Percentiles rank a stretch among this genome's conserved stretches.
phyloP scores from a whole-genome alignment of 2,888 invertebrate species.

The Ferrisia virgata region DNA sequence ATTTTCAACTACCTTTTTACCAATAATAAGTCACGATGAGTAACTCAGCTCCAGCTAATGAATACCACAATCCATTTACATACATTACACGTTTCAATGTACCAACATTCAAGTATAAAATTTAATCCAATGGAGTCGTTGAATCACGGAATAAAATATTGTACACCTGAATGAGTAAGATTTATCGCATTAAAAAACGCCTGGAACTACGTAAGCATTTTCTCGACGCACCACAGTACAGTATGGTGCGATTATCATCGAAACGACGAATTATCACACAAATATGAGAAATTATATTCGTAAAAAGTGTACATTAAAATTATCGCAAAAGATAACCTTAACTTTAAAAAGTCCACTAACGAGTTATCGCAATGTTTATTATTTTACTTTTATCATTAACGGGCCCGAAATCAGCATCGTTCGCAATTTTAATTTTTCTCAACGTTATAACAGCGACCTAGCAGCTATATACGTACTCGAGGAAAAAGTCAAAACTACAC shows the following conservation, averaged over 20 bases:
- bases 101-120: no score
- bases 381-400: slow-evolving; percentile 7
- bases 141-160: no score
- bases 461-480: background rate
- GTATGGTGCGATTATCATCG: background rate
- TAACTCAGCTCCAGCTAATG: no score
- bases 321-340: slow-evolving; percentile 26
- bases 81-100: no score
- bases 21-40: no score
- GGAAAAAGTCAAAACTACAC: background rate
- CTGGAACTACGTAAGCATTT: background rate
- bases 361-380: background rate
- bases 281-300: slow-evolving; percentile 21
- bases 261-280: background rate
- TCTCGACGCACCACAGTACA: background rate
- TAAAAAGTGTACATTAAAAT: background rate
- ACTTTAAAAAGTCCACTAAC: slow-evolving; percentile 3
- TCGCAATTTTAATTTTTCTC: slow-evolving; percentile 8
- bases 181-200: background rate
- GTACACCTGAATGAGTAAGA: no score
- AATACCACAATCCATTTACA: no score
- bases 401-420: slow-evolving; percentile 14
- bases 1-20: no score
- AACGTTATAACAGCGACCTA: background rate
- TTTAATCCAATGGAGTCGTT: no score